Evolutionary conservation across 2,113 vertebrate species (phyloP), one percentile per base, ranked within the genome.

Genomic region (Psittacula cyanocephala): DNA sequence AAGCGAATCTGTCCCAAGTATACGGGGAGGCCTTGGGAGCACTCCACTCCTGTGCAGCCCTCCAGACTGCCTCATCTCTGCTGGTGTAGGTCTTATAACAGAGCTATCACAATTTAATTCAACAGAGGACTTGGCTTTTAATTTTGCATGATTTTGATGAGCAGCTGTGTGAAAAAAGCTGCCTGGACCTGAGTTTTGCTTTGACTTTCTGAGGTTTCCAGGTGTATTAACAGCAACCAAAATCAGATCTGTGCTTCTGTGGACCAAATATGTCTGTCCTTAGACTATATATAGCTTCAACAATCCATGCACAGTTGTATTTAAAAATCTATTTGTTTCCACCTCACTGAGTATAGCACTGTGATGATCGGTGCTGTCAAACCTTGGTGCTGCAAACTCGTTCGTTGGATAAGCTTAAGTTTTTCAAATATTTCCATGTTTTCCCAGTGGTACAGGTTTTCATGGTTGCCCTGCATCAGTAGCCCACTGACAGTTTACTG

Each of bases 161-260:
- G 74, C 33, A 89, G n/a, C 33, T 93, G 41, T 17, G 27, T 87
- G 57, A 81, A 72, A 88, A 79, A 41, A 57, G 22, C 39, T 85
- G 20, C 37, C 62, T 81, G 75, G n/a, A 92, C 10, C 29, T 76
- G 57, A 92, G 49, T 29, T 93, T 96, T 91, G 41, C 59, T 91
- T 89, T 89, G 83, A 62, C 52, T 80, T 89, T 88, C 43, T 93
- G 80, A 35, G 47, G 33, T 68, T 93, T 90, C 14, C 83, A 93
- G 86, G 47, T 94, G 2, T 81, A 84, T 55, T 63, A 86, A 76
- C 6, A 41, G 25, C 47, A 65, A 57, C 6, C 60, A 89, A 92
- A 95, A 70, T 46, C 50, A 95, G 39, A 62, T 31, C 46, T 81
- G 44, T 57, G 47, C 47, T 79, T 93, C n/a, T 31, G 15, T 31